These are phyloP conservation scores for Botia almorhae DNA, from an alignment of 2,797 vertebrate species.

Conservation along the genomic window DNA sequence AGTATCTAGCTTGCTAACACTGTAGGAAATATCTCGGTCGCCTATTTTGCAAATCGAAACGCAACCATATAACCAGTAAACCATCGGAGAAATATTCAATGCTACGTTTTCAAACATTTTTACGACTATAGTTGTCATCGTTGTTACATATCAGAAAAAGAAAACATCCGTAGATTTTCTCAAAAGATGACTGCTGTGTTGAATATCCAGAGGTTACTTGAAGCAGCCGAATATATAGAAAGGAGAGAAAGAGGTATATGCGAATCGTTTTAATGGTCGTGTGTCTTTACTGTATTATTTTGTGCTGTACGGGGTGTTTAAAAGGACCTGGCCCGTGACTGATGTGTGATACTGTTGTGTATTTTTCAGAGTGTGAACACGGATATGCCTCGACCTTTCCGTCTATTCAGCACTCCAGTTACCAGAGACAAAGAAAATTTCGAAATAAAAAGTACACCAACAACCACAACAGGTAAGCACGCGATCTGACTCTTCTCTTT, in stretches of 20 bases:
- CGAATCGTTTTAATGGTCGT: neutral
- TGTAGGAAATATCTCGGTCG: conserved; percentile 49
- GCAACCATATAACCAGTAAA: conserved; percentile 27
- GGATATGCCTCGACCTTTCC: conserved; percentile 97
- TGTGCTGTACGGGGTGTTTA: neutral
- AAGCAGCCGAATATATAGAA: conserved; percentile 95
- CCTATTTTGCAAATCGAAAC: conserved; percentile 39
- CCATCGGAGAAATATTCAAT: conserved; percentile 47
- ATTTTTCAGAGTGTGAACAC: conserved; percentile 90
- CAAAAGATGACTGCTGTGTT: conserved; percentile 88
- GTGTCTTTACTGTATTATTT: neutral
- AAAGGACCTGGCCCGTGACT: neutral
- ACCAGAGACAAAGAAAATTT: conserved; percentile 86
- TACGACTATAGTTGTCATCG: conserved; percentile 23
- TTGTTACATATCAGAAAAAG: conserved; percentile 25
- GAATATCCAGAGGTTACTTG: conserved; percentile 93
- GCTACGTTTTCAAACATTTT: conserved; percentile 32
- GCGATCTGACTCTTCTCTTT: neutral
- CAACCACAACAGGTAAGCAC: conserved; percentile 84
- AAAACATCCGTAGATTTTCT: conserved; percentile 55
- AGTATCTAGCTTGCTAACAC: conserved; percentile 65
- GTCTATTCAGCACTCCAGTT: conserved; percentile 84
- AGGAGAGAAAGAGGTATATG: conserved; percentile 87
- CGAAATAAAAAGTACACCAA: conserved; percentile 89
- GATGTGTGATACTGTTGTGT: conserved; percentile 12